Base-by-base conservation (phyloP, 2,888 invertebrate genomes). In the Diaphora mendica region DNA sequence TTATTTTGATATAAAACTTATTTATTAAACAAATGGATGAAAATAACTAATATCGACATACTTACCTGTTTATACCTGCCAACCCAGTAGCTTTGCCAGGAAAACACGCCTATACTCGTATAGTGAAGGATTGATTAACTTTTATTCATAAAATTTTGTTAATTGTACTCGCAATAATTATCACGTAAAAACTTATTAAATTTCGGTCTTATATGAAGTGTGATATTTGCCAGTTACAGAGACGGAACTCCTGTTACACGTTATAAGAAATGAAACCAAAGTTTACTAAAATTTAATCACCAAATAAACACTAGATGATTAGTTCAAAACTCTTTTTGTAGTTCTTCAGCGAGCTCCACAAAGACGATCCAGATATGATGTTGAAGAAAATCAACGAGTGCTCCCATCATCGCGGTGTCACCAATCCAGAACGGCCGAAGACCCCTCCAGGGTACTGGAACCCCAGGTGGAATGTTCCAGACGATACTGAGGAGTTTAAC, bases 391-490 rank as follows among this genome's bases (percentile, higher is more conserved):
- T 95, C 85, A 88, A 91, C 62, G 91, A 92, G 33, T 96, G 96
- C 64, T 94, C 94, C 0, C 92, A 92, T 64, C 95, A 96, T 80
- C 91, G 96, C 69, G 95, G 94, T 0, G 80, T 85, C 0, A 86
- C 86, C 72, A 92, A 96, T 85, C 95, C 96, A 0, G 88, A 85
- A 39, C 81, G 94, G 0, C 91, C 93, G 0, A 87, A 86, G 44
- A 94, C 95, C 0, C 95, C 96, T 4, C 91, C 92, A 0, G 92
- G 93, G 11, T 95, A 91, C 86, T 96, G 96, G 96, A 87, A 95
- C 81, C 93, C 94, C 26, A 85, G 95, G 23, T 95, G 95, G 95
- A 82, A 91, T 3, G 94, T 95, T 15, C 95, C 95, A 0, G 80
- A 88, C 0, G 91, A 95, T 73, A 96, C 96, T 0, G 95, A 95